phyloP scores from a whole-genome alignment of 2,113 vertebrate species.

The Pyrgilauda ruficollis region DNA sequence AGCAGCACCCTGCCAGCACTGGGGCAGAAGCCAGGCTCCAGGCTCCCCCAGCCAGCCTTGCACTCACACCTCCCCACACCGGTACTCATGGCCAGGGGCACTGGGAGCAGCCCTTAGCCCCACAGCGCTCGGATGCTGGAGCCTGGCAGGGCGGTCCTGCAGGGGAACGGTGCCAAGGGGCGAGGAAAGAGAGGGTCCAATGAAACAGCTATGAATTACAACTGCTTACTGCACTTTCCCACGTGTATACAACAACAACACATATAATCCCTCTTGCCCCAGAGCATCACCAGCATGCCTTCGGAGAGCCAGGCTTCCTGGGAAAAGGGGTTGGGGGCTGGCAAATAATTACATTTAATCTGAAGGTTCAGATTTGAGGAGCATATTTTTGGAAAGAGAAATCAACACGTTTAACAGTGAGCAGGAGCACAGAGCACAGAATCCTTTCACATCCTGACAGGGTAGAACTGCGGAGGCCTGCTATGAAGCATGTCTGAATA shows the following conservation, averaged over 20 bases:
- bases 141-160: neutral
- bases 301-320: neutral
- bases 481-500: slow-evolving; percentile 43
- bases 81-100: fast-evolving
- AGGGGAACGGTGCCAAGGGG: fast-evolving
- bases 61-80: neutral
- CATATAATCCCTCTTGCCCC: neutral
- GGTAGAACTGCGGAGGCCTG: slow-evolving; percentile 48
- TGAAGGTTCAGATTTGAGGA: neutral
- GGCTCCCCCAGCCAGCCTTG: neutral
- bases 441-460: slow-evolving; percentile 48
- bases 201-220: neutral
- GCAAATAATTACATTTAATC: slow-evolving; percentile 10
- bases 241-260: neutral
- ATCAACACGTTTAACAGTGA: slow-evolving; percentile 8
- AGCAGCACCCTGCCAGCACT: neutral
- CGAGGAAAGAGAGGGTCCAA: neutral
- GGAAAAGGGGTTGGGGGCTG: neutral
- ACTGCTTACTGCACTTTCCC: neutral
- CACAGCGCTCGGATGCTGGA: fast-evolving
- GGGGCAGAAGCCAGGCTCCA: neutral
- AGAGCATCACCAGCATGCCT: neutral
- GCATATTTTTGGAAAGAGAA: slow-evolving; percentile 47
- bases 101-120: neutral
- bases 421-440: neutral